Evolutionary conservation across 2,797 vertebrate species (phyloP), one percentile per base, ranked within the genome.

Genomic region (Protosalanx chinensis): DNA sequence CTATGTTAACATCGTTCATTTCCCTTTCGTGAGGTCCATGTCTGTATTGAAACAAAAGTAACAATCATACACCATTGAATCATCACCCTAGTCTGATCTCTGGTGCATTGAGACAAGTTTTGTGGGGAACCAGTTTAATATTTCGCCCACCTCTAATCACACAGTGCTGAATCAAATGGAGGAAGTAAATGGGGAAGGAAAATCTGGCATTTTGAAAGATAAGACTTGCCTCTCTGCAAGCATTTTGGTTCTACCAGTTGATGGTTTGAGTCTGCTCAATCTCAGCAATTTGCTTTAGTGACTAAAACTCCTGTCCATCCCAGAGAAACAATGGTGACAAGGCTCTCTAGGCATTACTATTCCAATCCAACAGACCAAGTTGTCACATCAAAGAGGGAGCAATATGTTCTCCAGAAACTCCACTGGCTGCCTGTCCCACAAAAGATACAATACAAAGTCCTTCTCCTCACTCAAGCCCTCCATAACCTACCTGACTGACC

Each of bases 281-380:
- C 63, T 68, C 30, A 75, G 64, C 77, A 29, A 69, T 81, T 86
- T 79, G 70, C 20, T 66, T 73, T 81, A 76, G 78, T 82, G 74
- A 78, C 65, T 70, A 37, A 63, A 56, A 58, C 73, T 69, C 73
- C 41, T 79, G 73, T 67, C 73, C 41, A 29, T 71, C 71, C 84
- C 59, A 13, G 72, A 80, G 78, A 57, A 75, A 72, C 76, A 76
- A 76, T 71, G 67, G 68, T 23, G 71, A 74, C 80, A 73, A n/a
- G 77, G 71, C 79, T 78, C 67, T 41, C 78, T 69, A 61, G 37
- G 78, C 65, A 84, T 90, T 83, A 77, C 70, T 85, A 86, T 90
- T 89, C 83, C 71, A 58, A 61, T 82, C 87, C 83, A 7, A 41
- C 81, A 82, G 78, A 78, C 83, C 76, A 82, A 59, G 68, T 51